phyloP scores from a whole-genome alignment of 2,888 invertebrate genomes.

The Smittia sp. region DNA sequence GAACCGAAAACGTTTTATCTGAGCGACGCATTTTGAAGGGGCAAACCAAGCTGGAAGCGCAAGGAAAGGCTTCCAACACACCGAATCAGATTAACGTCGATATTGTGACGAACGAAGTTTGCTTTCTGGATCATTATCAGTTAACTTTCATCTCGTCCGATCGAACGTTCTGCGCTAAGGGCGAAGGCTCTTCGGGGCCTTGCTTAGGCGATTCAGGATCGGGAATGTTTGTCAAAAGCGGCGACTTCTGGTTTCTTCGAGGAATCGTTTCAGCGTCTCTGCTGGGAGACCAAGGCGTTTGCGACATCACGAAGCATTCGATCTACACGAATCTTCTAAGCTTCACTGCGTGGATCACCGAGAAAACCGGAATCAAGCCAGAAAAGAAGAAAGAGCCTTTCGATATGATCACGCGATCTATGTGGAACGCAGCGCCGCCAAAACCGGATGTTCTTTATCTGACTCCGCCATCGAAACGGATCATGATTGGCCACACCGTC shows the following conservation, averaged over 20 bases:
- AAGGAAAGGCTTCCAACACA: not conserved
- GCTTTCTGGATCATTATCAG: conserved; percentile 7
- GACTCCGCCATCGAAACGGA: not conserved
- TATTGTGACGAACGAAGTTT: not conserved
- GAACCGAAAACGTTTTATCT: not conserved
- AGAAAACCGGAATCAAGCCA: not conserved
- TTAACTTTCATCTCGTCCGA: not conserved
- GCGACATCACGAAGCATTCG: not conserved
- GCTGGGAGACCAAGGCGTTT: not conserved
- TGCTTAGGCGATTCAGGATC: not conserved
- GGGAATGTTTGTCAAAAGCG: not conserved
- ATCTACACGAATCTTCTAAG: not conserved
- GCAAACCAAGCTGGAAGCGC: not conserved
- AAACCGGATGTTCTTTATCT: not conserved
- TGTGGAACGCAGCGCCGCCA: not conserved
- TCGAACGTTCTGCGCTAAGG: conserved; percentile 10
- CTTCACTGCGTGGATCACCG: not conserved
- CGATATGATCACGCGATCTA: not conserved
- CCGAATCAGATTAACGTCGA: not conserved
- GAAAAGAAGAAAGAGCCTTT: not conserved
- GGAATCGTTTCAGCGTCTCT: conserved; percentile 2
- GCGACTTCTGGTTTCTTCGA: not conserved
- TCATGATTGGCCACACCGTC: conserved; percentile 7
- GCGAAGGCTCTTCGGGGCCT: not conserved
- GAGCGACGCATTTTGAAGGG: not conserved